Conservation (phyloP, 2,113 vertebrate genomes). For the Crotophaga sulcirostris region DNA sequence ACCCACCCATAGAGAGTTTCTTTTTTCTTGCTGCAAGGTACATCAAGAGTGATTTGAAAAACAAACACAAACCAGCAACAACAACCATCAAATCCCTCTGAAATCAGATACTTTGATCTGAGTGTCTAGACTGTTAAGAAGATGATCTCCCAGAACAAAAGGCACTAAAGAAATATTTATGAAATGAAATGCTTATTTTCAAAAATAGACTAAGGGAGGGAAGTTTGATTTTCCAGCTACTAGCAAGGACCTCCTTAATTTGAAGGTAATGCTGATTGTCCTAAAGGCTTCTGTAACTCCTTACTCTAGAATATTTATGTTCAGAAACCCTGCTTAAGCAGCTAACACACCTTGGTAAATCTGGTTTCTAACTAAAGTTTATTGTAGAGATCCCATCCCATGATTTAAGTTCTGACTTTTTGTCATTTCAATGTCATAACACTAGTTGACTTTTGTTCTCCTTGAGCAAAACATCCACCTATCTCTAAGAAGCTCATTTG, state of each 20-base stretch:
- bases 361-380: background rate
- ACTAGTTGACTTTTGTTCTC: background rate
- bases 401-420: background rate
- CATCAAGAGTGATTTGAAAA: background rate
- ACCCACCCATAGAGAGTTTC: background rate
- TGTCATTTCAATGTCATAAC: background rate
- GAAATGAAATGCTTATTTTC: background rate
- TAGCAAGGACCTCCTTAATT: background rate
- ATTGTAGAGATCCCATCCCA: background rate
- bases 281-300: background rate
- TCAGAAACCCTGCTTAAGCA: background rate
- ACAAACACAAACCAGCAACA: conserved; percentile 7
- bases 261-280: background rate
- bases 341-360: background rate
- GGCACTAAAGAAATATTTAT: background rate
- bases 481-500: background rate
- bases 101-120: conserved; percentile 33
- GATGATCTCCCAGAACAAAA: conserved; percentile 16
- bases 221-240: background rate
- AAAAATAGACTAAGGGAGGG: background rate
- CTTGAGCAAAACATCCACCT: background rate
- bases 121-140: conserved; percentile 18
- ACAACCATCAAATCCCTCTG: background rate
- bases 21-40: background rate
- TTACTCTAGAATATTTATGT: background rate